A percentile compares a stretch with the other conserved stretches of the same genome.
phyloP scores from a whole-genome alignment of 2,113 vertebrate species.

The Alectura lathami region DNA sequence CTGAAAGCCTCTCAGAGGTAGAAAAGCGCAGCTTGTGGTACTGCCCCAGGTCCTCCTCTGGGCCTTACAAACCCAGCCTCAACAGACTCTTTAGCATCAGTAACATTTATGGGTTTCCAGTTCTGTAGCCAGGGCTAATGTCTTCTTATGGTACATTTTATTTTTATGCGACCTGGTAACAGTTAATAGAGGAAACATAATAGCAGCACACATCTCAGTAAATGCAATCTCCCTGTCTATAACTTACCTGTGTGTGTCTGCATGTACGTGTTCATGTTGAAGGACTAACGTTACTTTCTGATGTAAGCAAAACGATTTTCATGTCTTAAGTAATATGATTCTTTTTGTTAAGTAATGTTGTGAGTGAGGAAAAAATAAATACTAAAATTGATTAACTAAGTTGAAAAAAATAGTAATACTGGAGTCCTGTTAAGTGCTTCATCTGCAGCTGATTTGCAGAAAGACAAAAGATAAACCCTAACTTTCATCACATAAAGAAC shows the following conservation, averaged over 20 bases:
- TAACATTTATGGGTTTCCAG: slow-evolving; percentile 25
- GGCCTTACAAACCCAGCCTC: slow-evolving; percentile 9
- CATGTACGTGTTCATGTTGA: background rate
- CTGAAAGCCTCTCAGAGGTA: background rate
- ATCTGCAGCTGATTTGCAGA: background rate
- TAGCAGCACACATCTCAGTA: background rate
- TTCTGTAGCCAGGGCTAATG: background rate
- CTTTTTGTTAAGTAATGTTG: background rate
- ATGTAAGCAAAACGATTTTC: background rate
- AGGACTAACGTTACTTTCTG: background rate
- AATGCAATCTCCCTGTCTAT: background rate
- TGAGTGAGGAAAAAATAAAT: background rate
- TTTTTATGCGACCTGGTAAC: slow-evolving; percentile 22
- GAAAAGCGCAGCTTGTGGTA: background rate
- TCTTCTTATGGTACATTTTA: background rate
- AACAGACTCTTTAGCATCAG: background rate
- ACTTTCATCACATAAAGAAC: background rate
- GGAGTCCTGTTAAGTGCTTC: background rate
- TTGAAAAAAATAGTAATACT: background rate
- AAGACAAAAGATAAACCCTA: background rate
- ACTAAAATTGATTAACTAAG: background rate
- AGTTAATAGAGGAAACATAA: slow-evolving; percentile 36
- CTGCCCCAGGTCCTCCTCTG: background rate
- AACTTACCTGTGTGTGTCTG: background rate
- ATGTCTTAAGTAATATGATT: background rate